Conservation (phyloP, 1,140 invertebrate species). For the Kradibia gibbosae region DNA sequence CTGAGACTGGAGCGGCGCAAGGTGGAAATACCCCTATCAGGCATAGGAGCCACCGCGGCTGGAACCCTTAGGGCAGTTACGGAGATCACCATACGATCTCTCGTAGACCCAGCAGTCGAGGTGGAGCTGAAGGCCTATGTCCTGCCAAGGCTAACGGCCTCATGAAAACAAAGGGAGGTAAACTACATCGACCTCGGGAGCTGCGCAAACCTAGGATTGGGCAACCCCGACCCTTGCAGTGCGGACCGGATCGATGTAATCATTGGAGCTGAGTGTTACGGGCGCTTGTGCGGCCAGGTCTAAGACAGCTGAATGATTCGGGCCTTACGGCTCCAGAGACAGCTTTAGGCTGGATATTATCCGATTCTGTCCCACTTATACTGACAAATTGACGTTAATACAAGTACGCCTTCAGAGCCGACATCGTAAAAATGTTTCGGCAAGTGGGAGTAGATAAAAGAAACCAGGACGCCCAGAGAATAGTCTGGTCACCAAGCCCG, state of each 20-base stretch:
- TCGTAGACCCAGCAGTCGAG: not conserved
- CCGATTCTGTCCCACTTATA: not conserved
- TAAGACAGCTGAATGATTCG: slow-evolving; percentile 2
- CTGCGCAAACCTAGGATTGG: slow-evolving; percentile 29
- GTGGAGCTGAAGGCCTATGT: not conserved
- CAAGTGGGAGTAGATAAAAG: not conserved
- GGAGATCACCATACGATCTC: not conserved
- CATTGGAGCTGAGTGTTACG: slow-evolving; percentile 45
- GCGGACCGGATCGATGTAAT: slow-evolving; percentile 42
- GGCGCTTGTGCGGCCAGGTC: slow-evolving; percentile 29
- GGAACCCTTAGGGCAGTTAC: not conserved
- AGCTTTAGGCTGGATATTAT: slow-evolving; percentile 55
- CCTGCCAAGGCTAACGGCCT: not conserved
- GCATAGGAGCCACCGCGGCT: not conserved
- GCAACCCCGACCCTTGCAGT: slow-evolving; percentile 40
- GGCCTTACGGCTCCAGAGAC: slow-evolving; percentile 58
- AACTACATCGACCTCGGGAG: not conserved
- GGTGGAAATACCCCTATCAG: not conserved
- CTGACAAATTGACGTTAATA: not conserved
- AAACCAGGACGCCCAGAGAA: slow-evolving; percentile 12
- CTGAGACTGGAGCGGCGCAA: not conserved
- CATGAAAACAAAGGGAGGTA: not conserved
- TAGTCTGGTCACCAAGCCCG: slow-evolving; percentile 14
- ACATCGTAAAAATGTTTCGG: not conserved
- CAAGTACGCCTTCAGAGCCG: not conserved